Base-by-base conservation (phyloP, 2,113 vertebrate species). In the Galeopterus variegatus region DNA sequence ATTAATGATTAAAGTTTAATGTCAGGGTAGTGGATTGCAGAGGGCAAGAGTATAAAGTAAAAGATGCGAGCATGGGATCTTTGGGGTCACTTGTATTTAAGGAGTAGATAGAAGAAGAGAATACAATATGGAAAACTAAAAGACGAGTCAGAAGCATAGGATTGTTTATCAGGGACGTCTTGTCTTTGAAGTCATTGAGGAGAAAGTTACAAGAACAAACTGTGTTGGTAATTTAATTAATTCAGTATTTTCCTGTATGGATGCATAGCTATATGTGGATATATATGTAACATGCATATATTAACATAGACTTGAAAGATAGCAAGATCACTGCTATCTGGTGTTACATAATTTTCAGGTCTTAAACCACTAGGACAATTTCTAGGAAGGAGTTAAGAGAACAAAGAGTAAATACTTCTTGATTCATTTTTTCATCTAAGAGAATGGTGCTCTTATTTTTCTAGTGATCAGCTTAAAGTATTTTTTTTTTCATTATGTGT, bases 361-460 rank as follows among this genome's bases (percentile, higher is more conserved):
- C 24, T 72, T 90, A 79, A 94, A 54, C 8, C 41, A 93, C 64
- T 14, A 36, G 54, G 65, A 69, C 33, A 65, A 19, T 72, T 96
- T 75, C 36, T 93, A 83, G 58, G 75, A 94, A 80, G 14, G 19
- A 64, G 1, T 91, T 24, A 86, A 73, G 36, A 86, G 13, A 90
- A 52, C 52, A 83, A 82, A 92, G 62, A 67, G 5, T 4, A 69
- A 50, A 73, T 8, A 65, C 9, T 75, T 83, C 26, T 92, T 92
- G 45, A 80, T 79, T 96, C 18, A 76, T 90, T 67, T 93, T 93
- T 24, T 41, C 52, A 26, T 77, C 17, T 81, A 62, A 77, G n/a
- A 77, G 28, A 93, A 85, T 56, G 72, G 10, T 67, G 13, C 26
- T 91, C 60, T 85, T 36, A 77, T 94, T 93, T 90, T 90, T 97